Evolutionary conservation across 2,888 invertebrate species (phyloP).

Genomic region (Boloria selene): DNA sequence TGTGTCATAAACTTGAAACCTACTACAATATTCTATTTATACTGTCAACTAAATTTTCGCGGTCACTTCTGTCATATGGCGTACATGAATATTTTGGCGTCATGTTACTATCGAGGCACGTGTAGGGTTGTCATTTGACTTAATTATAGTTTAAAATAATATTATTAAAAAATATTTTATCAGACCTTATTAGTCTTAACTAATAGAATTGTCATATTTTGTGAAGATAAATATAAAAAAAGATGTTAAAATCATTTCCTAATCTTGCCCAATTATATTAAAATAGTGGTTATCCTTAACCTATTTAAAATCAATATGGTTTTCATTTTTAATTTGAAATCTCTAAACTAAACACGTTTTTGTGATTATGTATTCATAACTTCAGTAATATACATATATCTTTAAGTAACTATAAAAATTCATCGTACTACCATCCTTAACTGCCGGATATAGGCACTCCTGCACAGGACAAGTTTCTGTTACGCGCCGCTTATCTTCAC

Average conservation of each 20-base stretch:
- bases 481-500: conserved; percentile 62
- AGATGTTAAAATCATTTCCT: no score
- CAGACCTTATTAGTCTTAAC: neutral
- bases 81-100: conserved; percentile 28
- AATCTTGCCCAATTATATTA: no score
- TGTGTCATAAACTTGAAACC: conserved; percentile 8
- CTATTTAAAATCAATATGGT: no score
- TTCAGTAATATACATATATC: neutral
- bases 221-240: no score
- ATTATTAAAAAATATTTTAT: neutral
- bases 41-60: conserved; percentile 31
- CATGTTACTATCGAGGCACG: conserved; percentile 31
- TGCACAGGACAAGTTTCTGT: conserved; percentile 57
- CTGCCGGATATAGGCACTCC: conserved; percentile 50
- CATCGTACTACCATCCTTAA: conserved; percentile 41
- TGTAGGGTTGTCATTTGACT: conserved; percentile 33
- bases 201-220: no score
- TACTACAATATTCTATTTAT: conserved; percentile 12
- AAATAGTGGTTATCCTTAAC: no score
- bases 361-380: neutral
- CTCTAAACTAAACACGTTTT: no score
- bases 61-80: conserved; percentile 34
- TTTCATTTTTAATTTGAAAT: no score
- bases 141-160: neutral
- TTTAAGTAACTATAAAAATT: conserved; percentile 15